Evolutionary conservation across 1,140 invertebrate genomes (phyloP), one percentile per base, ranked within the genome.

Genomic region (Asbolus verrucosus): DNA sequence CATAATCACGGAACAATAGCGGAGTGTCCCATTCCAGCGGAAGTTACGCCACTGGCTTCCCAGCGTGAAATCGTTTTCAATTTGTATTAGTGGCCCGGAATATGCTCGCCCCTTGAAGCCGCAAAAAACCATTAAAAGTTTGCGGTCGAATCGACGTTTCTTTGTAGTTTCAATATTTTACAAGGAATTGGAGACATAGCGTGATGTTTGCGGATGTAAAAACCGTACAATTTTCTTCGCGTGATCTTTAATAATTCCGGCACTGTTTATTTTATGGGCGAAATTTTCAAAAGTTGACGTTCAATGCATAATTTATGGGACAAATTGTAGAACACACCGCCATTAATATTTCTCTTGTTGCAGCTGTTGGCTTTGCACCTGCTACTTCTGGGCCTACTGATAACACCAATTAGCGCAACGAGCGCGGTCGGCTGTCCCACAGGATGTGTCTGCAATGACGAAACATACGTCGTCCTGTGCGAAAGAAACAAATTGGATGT

Each of bases 361-460:
- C 82, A 83, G 82, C 75, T 70, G 38, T 67, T 77, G 74, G 71
- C 27, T 54, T 54, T 78, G 41, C 75, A 63, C 36, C 43, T 78
- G 6, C 65, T 79, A 2, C 66, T 85, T 31, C 71, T 84, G 18
- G 69, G 83, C 18, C 50, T 79, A 31, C 65, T 84, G 11, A 67
- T 84, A 6, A 65, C 73, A 54, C 46, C 46, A 54, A 54, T 54
- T 24, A 27, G 0, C 27, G 46, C 76, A 9, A 73, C 46, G 76
- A 14, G 71, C 81, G 46, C 72, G 81, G 33, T 77, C 79, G 1
- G 82, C 72, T 95, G 94, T 80, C 94, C 93, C 0, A 87, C 80
- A 66, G 90, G 89, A 60, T 96, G 94, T 80, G 88, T 84, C 78
- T 96, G 94, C 82, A 92, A 96, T 81, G 94, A 97, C 76, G 92